Evolutionary conservation across 2,797 vertebrate genomes (phyloP), one percentile per base, ranked within the genome.

Genomic region (Oreochromis mossambicus): DNA sequence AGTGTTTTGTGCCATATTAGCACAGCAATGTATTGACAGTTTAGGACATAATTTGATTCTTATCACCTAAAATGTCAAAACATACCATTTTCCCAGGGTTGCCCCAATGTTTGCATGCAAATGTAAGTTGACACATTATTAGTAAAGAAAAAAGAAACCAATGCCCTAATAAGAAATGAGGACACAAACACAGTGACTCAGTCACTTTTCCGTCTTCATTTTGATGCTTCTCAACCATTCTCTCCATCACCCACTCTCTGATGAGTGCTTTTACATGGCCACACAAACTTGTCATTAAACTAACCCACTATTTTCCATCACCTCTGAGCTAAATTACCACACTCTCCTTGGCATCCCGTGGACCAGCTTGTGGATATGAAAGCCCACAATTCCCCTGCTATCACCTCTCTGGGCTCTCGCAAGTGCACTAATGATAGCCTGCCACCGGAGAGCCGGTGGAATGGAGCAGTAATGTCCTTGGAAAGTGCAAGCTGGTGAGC

Each of bases 351-450:
- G 92, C 92, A 92, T 94, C 91, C 93, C 89, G 86, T 92, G 88
- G 94, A 95, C 92, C 86, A 88, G 94, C 91, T 94, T 92, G 93
- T 92, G 94, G 91, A 94, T 95, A 94, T 95, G 93, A 96, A 96
- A 96, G 95, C 94, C 93, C 92, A 87, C 96, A 95, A 96, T 95
- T 96, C 95, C 94, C 95, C 92, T 85, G 92, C 92, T 94, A 94
- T 96, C 93, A 95, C 94, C 92, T 95, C 93, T 89, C 87, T 88
- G 82, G 93, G 93, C 92, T 93, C 92, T 94, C 81, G 89, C 94
- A 87, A 92, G 93, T 90, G 85, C 92, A 88, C 90, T 96, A 96
- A 96, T 96, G 95, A 96, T 94, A 96, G 94, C 91, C 95, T 96
- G 95, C 94, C 95, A 95, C 87, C 78, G 79, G 92, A 92, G 92